Percentiles rank a stretch among this genome's conserved stretches.
Conservation (phyloP, 2,888 invertebrate species). For the Neoascia interrupta region DNA sequence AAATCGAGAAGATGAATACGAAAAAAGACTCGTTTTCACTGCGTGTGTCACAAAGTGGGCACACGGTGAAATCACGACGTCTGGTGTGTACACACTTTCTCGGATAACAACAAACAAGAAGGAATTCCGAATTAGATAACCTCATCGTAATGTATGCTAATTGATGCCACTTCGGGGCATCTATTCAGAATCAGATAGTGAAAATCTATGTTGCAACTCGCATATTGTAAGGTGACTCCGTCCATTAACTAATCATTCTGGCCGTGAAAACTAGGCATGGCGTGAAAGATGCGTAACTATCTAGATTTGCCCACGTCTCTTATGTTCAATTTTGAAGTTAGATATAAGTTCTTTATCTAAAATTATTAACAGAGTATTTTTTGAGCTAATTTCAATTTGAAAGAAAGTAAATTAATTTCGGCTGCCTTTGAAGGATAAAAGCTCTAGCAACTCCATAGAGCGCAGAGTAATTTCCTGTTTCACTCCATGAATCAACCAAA, state of each 20-base stretch:
- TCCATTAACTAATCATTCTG: too few species aligned
- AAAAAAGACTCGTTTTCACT: constrained; percentile 45
- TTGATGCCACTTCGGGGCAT: constrained; percentile 32
- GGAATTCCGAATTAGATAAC: constrained; percentile 59
- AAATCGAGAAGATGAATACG: background rate
- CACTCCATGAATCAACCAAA: constrained; percentile 29
- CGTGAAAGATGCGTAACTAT: too few species aligned
- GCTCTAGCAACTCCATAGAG: too few species aligned
- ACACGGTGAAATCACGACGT: constrained; percentile 56
- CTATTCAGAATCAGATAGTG: background rate
- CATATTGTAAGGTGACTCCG: too few species aligned
- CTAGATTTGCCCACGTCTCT: too few species aligned
- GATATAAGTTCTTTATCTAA: too few species aligned
- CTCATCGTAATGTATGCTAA: constrained; percentile 52
- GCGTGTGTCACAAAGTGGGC: constrained; percentile 48
- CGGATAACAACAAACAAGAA: constrained; percentile 49
- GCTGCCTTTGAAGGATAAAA: too few species aligned
- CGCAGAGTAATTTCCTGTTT: constrained; percentile 29
- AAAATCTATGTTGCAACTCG: background rate
- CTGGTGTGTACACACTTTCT: constrained; percentile 49
- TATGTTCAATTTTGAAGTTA: too few species aligned
- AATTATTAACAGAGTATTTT: too few species aligned
- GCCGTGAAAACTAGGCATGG: too few species aligned
- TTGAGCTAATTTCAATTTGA: too few species aligned
- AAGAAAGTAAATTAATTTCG: too few species aligned